These are phyloP conservation scores for Hormaphis cornu DNA, from an alignment of 1,140 invertebrate species.

Conservation along the genomic window DNA sequence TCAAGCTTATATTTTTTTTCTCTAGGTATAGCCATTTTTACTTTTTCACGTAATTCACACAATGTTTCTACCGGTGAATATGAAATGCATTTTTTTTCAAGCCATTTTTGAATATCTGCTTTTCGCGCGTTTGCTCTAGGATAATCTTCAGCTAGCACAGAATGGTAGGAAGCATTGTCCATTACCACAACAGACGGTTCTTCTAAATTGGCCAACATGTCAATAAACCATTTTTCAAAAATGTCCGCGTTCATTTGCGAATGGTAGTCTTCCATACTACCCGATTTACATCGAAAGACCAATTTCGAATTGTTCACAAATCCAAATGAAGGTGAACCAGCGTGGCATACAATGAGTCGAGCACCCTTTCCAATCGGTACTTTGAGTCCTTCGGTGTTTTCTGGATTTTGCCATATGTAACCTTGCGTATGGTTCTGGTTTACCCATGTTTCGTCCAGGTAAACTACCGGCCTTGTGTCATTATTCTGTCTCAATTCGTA, in stretches of 20 bases:
- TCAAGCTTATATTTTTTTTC: conserved; percentile 34
- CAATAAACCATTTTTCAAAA: background rate
- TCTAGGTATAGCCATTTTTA: background rate
- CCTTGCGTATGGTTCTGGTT: background rate
- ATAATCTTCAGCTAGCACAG: background rate
- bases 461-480: background rate
- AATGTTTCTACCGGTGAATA: background rate
- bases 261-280: background rate
- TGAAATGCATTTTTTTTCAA: background rate
- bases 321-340: too few species aligned
- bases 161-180: background rate
- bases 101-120: background rate
- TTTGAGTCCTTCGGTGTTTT: background rate
- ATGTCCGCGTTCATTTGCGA: background rate
- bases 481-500: background rate
- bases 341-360: too few species aligned
- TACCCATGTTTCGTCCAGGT: background rate
- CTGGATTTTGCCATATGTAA: background rate
- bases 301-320: background rate
- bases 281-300: background rate
- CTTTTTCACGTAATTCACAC: background rate
- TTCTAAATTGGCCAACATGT: background rate
- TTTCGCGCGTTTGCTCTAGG: background rate
- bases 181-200: background rate
- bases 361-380: background rate